Percentiles rank a stretch among this genome's conserved stretches.
Conservation (phyloP, 2,888 invertebrate species). For the Pristionchus exspectatus region DNA sequence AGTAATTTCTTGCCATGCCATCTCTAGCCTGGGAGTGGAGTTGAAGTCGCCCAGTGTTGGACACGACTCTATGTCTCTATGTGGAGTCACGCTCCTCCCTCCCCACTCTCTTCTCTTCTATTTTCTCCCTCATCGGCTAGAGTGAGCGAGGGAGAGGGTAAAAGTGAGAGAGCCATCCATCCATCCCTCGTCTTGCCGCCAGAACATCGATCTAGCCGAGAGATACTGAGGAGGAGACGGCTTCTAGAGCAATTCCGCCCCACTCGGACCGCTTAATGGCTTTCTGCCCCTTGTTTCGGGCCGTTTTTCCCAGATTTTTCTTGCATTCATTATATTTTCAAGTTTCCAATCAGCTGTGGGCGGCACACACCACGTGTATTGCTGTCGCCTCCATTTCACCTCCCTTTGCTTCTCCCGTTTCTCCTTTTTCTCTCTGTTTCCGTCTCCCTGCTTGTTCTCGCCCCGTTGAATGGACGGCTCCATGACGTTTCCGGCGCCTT, state of each 20-base stretch:
- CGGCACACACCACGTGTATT: neutral
- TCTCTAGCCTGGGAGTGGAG: neutral
- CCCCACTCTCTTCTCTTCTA: neutral
- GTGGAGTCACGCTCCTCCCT: neutral
- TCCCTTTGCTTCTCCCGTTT: slow-evolving; percentile 3
- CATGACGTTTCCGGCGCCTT: slow-evolving; percentile 12
- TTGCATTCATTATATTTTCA: neutral
- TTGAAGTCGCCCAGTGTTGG: neutral
- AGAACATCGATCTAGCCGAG: slow-evolving; percentile 11
- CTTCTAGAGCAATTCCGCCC: slow-evolving; percentile 43
- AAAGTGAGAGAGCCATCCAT: neutral
- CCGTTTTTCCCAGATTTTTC: neutral
- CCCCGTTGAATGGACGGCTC: neutral
- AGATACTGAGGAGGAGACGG: slow-evolving; percentile 4
- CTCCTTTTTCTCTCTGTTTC: neutral
- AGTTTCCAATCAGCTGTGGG: neutral
- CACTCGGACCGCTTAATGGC: neutral
- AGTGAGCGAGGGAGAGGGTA: neutral
- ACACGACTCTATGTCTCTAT: neutral
- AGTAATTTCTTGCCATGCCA: neutral
- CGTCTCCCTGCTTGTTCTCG: neutral
- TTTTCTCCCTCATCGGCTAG: neutral
- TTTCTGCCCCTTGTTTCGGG: neutral
- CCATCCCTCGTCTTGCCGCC: neutral
- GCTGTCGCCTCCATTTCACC: neutral